Base-by-base conservation (phyloP, 2,797 vertebrate species). In the Echiichthys vipera region DNA sequence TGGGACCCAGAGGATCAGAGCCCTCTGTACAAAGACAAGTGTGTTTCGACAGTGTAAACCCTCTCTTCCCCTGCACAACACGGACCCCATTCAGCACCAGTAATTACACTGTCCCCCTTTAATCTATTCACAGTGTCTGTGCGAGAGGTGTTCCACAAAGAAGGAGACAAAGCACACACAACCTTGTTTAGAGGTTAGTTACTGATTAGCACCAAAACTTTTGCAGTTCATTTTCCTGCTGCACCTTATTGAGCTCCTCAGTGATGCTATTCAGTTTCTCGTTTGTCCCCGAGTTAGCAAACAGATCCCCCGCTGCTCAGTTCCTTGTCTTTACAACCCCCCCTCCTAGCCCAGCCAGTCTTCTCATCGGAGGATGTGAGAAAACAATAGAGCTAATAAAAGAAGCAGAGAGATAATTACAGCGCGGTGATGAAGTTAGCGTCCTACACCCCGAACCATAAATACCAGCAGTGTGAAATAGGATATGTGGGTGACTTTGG, bases 351-450 rank as follows among this genome's bases (percentile, higher is more conserved):
- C 32, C 37, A 46, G 46, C 65, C 77, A 70, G 71, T 70, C 71
- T 78, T 75, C 83, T 79, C 85, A 85, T 89, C 59, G 7, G 77
- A 89, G 88, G 90, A 90, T 88, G 89, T 87, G 85, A 79, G 84
- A 77, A 92, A 90, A 93, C 91, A 93, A 93, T 84, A 51, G 84
- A 22, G 74, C 81, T 84, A 88, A 88, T 92, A 89, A 91, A 92
- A 88, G 88, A 73, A 68, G 63, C 71, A 72, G 67, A 47, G 84
- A 86, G 84, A 86, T 90, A 86, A 90, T 91, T 92, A 82, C 74
- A 65, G 77, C 83, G 34, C 55, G 0, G 37, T 22, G 62, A 69
- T 85, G 74, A 78, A 80, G 85, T 73, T 70, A 46, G 78, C 14
- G 65, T n/a, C 81, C 83, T 80, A 78, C 81, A 78, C 71, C 82